Evolutionary conservation across 2,113 vertebrate species (phyloP).

Genomic region (Syrrhaptes paradoxus): DNA sequence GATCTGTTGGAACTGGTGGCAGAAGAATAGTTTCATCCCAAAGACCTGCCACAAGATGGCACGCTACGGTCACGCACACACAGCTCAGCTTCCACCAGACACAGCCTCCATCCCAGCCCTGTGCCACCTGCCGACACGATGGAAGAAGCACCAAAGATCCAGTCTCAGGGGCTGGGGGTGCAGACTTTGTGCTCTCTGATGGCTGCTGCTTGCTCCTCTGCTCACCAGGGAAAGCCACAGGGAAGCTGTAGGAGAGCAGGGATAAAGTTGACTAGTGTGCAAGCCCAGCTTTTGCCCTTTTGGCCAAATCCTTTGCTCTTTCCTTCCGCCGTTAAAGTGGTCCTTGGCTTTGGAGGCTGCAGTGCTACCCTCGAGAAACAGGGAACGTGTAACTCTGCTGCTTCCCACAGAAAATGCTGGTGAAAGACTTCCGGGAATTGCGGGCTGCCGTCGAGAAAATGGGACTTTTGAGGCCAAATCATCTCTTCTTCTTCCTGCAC

Average conservation of each 20-base stretch:
- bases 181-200: background rate
- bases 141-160: background rate
- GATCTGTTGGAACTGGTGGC: background rate
- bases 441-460: slow-evolving; percentile 61
- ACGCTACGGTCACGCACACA: accelerated
- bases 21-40: background rate
- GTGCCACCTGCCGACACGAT: background rate
- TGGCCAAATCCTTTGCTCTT: background rate
- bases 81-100: background rate
- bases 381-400: background rate
- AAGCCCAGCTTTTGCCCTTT: background rate
- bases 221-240: background rate
- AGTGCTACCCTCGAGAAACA: background rate
- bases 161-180: background rate
- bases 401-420: slow-evolving; percentile 66
- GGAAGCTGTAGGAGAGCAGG: background rate
- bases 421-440: slow-evolving; percentile 75
- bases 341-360: background rate
- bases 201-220: background rate
- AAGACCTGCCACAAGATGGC: background rate
- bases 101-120: background rate
- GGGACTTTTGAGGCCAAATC: slow-evolving; percentile 75
- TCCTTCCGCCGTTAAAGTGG: background rate
- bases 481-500: slow-evolving; percentile 73
- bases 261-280: background rate